These are phyloP conservation scores for Acanthopagrus latus DNA, from an alignment of 2,797 vertebrate genomes.

Conservation along the genomic window DNA sequence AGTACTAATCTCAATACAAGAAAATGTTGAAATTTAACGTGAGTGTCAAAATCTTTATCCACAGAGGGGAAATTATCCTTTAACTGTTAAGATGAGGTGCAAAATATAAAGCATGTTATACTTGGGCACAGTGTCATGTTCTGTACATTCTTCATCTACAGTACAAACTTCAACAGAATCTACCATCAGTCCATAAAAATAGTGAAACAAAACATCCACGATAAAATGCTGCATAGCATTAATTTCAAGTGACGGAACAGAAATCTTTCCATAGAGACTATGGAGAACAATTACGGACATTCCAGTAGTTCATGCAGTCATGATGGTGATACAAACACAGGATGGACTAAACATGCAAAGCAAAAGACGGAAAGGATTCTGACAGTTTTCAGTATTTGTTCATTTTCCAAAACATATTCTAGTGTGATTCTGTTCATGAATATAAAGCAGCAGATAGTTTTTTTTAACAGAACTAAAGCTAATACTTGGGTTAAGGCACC, in stretches of 20 bases:
- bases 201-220: conserved; percentile 22
- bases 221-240: conserved; percentile 58
- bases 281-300: conserved; percentile 23
- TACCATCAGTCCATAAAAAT: conserved; percentile 21
- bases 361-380: conserved; percentile 32
- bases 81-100: conserved; percentile 40
- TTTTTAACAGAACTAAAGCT: conserved; percentile 51
- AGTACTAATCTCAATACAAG: conserved; percentile 50
- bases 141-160: conserved; percentile 70
- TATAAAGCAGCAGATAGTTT: conserved; percentile 63
- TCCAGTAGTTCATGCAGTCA: conserved; percentile 57
- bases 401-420: conserved; percentile 40
- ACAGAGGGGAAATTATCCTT: conserved; percentile 27
- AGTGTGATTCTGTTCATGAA: conserved; percentile 16
- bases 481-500: conserved; percentile 84
- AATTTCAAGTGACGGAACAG: conserved; percentile 45
- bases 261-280: conserved; percentile 31
- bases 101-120: conserved; percentile 44
- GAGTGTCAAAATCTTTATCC: conserved; percentile 29
- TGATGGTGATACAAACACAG: conserved; percentile 35
- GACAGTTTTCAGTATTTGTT: conserved; percentile 17
- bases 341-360: conserved; percentile 61
- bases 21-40: conserved; percentile 22
- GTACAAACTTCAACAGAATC: conserved; percentile 30
- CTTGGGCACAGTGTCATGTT: conserved; percentile 58